Evolutionary conservation across 2,888 invertebrate genomes (phyloP), one percentile per base, ranked within the genome.

Genomic region (Patella pellucida): DNA sequence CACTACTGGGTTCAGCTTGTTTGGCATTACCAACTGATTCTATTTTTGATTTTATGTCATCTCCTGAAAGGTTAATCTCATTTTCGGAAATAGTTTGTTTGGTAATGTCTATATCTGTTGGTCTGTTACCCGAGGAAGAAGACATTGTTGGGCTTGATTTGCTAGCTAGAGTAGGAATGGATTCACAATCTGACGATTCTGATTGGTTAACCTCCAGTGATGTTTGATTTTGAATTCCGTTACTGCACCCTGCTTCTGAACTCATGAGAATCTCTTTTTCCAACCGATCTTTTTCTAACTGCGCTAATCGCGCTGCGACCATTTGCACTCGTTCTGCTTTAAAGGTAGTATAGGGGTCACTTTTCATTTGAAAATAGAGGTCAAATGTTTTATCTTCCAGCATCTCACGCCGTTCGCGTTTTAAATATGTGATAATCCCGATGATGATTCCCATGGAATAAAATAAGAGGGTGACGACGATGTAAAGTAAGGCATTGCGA

Each of bases 301-400:
- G 27, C 11, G 41, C 50, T 31, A 80, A 76, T 75, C 68, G 75
- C 51, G 56, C 71, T 14, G 77, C 74, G 52, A 81, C 73, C 41
- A 74, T 69, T 50, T 80, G 78, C 19, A 82, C 82, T n/a, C 72
- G 71, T 23, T 79, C 77, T 75, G 75, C 74, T 68, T 83, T 81
- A 52, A 79, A 74, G 41, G 75, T 54, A 72, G 78, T 79, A 75
- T 81, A 83, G 0, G 84, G 84, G 68, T 85, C 85, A 52, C 78
- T 68, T 27, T 83, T 82, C 62, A 85, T 77, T 56, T 78, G 84
- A 52, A 90, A 82, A 81, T 88, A 90, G 73, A 87, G 84, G 69
- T 88, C 87, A 78, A 89, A 90, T 72, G 85, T 79, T 81, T 88
- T 89, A 72, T 87, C 87, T 77, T 91, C 90, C 76, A 89, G 87